A percentile compares a stretch with the other conserved stretches of the same genome.
Conservation (phyloP, 2,888 invertebrate species). For the Eupithecia insigniata region DNA sequence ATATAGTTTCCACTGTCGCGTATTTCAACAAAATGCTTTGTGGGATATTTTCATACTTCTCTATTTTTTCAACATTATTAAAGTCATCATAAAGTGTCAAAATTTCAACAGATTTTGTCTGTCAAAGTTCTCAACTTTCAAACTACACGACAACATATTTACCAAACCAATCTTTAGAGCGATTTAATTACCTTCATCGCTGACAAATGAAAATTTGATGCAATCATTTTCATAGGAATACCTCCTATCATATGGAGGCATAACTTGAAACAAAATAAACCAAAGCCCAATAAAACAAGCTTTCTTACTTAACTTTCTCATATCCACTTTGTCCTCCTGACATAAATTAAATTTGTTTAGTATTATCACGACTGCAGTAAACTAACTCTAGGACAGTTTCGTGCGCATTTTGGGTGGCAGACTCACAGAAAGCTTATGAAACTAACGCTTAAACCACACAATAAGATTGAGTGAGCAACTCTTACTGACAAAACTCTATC, state of each 20-base stretch:
- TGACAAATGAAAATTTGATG: background rate
- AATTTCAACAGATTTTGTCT: background rate
- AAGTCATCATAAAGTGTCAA: background rate
- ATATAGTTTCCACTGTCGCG: constrained; percentile 33
- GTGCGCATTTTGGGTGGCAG: constrained; percentile 4
- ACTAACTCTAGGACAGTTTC: constrained; percentile 33
- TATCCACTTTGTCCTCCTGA: constrained; percentile 74
- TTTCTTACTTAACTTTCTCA: constrained; percentile 1
- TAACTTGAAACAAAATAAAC: background rate
- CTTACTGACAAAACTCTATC: constrained; percentile 5
- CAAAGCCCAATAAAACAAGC: background rate
- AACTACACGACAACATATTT: background rate
- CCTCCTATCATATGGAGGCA: no score
- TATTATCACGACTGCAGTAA: constrained; percentile 77
- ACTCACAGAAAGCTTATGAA: background rate
- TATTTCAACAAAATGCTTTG: constrained; percentile 38
- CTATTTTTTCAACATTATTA: background rate
- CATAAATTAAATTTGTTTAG: constrained; percentile 67
- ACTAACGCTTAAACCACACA: background rate
- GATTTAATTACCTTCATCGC: background rate
- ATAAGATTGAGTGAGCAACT: constrained; percentile 4
- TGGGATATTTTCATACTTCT: constrained; percentile 32
- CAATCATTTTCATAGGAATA: background rate
- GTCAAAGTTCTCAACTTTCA: background rate
- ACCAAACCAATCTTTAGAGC: background rate